These are phyloP conservation scores for Xyrichtys novacula DNA, from an alignment of 2,797 vertebrate species.

Conservation along the genomic window DNA sequence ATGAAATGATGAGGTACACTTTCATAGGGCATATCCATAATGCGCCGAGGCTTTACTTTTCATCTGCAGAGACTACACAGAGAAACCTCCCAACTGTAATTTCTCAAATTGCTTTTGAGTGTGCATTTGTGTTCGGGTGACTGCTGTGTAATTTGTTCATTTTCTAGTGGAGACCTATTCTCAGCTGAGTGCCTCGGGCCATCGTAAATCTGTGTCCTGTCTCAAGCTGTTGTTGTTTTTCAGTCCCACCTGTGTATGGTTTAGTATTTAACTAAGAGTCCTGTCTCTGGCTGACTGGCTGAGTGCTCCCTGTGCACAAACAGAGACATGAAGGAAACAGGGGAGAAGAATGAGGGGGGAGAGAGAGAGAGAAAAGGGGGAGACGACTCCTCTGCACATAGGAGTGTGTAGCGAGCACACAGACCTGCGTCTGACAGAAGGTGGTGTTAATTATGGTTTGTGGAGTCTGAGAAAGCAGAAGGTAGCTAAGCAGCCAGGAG, in stretches of 20 bases:
- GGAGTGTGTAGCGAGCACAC: slow-evolving; percentile 56
- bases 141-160: slow-evolving; percentile 85
- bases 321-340: slow-evolving; percentile 68
- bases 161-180: slow-evolving; percentile 81
- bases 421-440: slow-evolving; percentile 73
- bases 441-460: slow-evolving; percentile 81
- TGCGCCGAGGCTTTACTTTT: slow-evolving; percentile 78
- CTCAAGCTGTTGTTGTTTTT: slow-evolving; percentile 85
- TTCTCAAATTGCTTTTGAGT: slow-evolving; percentile 83
- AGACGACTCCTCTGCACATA: slow-evolving; percentile 58
- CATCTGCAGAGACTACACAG: slow-evolving; percentile 75
- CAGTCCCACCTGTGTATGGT: slow-evolving; percentile 87
- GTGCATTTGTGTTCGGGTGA: slow-evolving; percentile 81
- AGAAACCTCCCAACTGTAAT: slow-evolving; percentile 80
- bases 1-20: slow-evolving; percentile 81
- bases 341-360: slow-evolving; percentile 63
- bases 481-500: slow-evolving; percentile 68
- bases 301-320: slow-evolving; percentile 80
- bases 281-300: slow-evolving; percentile 79
- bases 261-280: slow-evolving; percentile 86
- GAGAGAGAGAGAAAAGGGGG: slow-evolving; percentile 23
- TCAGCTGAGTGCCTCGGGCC: slow-evolving; percentile 81
- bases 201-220: slow-evolving; percentile 86
- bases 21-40: slow-evolving; percentile 77
- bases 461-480: slow-evolving; percentile 74